Evolutionary conservation across 2,113 vertebrate genomes (phyloP), one percentile per base, ranked within the genome.

Genomic region (Equus przewalskii): DNA sequence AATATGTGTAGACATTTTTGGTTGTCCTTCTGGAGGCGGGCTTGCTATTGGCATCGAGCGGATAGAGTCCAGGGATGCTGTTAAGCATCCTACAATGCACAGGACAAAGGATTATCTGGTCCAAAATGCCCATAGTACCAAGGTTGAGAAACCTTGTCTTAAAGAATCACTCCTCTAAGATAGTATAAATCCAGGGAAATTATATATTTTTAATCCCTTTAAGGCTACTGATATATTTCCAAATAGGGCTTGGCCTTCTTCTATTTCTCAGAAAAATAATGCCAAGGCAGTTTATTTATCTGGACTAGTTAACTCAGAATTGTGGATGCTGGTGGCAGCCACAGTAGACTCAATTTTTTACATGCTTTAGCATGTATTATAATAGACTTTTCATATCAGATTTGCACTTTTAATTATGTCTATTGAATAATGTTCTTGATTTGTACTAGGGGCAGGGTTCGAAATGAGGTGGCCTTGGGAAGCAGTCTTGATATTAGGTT

Each of bases 181-280:
- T 75, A 80, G 44, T 70, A 56, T 64, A 88, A 69, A 88, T 62
- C 30, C 11, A 72, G 69, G 18, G 65, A 46, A 21, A 44, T 51
- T 30, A 19, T 54, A 54, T 70, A 70, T 26, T 60, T 75, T 82
- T 49, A 65, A 86, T 84, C 49, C 49, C 51, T 95, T 72, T 83
- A 82, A 75, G 58, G 26, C 30, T 93, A 62, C 21, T 78, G 49
- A 33, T 76, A 26, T 62, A 65, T 94, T 86, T 86, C 33, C 49
- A 83, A 44, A 75, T 79, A 56, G 28, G 67, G 78, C 18, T 79
- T 88, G 56, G 16, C 46, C 49, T 86, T 91, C 58, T 96, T 95
- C 60, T 44, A 56, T 83, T 97, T 94, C 56, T 41, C 83, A 72
- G 85, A 54, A 94, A 91, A 85, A 46, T 81, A 64, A 76, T 89